These are phyloP conservation scores for Graphium colonna DNA, from an alignment of 2,888 invertebrate species.

Conservation along the genomic window DNA sequence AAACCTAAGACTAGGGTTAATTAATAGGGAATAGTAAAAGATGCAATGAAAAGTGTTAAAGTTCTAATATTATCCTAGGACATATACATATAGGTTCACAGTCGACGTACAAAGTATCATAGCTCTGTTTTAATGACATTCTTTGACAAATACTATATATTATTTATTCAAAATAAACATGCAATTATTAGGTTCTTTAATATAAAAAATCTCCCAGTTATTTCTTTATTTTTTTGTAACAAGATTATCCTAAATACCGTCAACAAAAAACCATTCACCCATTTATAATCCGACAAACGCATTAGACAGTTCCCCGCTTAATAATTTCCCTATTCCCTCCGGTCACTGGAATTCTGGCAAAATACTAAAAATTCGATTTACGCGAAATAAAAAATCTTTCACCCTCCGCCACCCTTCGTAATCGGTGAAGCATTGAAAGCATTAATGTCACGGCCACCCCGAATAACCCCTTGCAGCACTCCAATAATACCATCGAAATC, in stretches of 20 bases:
- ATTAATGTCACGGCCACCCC: slow-evolving; percentile 52
- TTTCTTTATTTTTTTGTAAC: no score
- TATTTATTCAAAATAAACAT: no score
- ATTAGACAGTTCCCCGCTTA: slow-evolving; percentile 56
- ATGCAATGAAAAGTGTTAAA: no score
- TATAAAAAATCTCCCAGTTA: no score
- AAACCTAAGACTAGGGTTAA: no score
- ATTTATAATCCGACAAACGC: slow-evolving; percentile 61
- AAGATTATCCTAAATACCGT: slow-evolving; percentile 42
- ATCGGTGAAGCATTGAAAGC: slow-evolving; percentile 54
- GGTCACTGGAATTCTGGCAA: slow-evolving; percentile 69
- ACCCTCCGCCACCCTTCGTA: slow-evolving; percentile 44
- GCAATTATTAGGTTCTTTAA: no score
- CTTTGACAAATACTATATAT: no score
- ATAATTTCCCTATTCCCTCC: slow-evolving; percentile 64
- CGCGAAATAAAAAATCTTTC: slow-evolving; percentile 55
- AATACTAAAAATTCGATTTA: slow-evolving; percentile 70
- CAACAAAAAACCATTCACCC: slow-evolving; percentile 43
- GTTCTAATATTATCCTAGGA: no score
- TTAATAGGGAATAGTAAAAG: no score
- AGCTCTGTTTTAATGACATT: no score
- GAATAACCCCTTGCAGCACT: slow-evolving; percentile 38
- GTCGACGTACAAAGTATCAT: no score
- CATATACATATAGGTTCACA: no score
- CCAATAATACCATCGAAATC: slow-evolving; percentile 47